phyloP scores from a whole-genome alignment of 2,797 vertebrate species.

The Stomatorhinus walkeri region DNA sequence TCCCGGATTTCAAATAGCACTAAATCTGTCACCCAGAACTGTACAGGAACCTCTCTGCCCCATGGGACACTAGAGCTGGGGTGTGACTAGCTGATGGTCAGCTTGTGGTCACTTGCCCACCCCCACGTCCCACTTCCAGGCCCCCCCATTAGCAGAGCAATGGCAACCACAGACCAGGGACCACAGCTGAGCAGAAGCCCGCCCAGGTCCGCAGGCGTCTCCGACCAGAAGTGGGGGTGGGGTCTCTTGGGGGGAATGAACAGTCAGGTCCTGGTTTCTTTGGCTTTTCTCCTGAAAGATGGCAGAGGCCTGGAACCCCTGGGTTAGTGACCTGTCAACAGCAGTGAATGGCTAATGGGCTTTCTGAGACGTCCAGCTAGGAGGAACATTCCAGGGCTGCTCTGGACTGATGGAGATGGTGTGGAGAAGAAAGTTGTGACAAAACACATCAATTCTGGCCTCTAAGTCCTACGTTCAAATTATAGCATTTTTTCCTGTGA shows the following conservation, averaged over 20 bases:
- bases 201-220: no score
- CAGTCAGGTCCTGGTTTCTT: neutral
- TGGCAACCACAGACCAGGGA: neutral
- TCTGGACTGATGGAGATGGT: neutral
- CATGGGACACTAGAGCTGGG: neutral
- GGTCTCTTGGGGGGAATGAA: neutral
- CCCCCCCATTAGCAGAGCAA: neutral
- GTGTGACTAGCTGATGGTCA: neutral
- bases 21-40: neutral
- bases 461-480: neutral
- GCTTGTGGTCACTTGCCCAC: neutral
- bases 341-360: neutral
- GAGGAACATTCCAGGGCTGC: neutral
- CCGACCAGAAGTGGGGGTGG: neutral
- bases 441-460: neutral
- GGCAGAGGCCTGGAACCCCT: neutral
- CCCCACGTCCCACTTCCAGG: neutral
- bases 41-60: neutral
- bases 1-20: neutral
- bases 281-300: neutral
- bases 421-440: neutral
- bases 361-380: neutral
- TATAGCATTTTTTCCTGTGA: neutral
- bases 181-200: neutral
- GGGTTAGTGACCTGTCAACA: conserved; percentile 7